These are phyloP conservation scores for Zele albiditarsus DNA, from an alignment of 2,888 invertebrate species.

Conservation along the genomic window DNA sequence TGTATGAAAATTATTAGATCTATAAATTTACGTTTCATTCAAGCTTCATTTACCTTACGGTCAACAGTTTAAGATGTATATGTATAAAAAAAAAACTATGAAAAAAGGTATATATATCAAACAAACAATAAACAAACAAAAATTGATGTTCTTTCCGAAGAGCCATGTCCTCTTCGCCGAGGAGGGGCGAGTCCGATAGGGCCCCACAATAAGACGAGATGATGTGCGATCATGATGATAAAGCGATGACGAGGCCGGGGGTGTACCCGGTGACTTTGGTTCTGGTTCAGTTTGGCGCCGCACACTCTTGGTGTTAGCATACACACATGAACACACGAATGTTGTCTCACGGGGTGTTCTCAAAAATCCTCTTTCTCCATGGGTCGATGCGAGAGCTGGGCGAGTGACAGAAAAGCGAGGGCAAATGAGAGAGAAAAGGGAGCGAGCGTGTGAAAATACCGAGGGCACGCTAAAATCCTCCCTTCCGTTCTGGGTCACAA, in stretches of 20 bases:
- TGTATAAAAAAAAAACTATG: slow-evolving; percentile 35
- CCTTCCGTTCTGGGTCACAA: slow-evolving; percentile 33
- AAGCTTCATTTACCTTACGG: slow-evolving; percentile 16
- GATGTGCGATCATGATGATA: slow-evolving; percentile 61
- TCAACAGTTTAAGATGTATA: slow-evolving; percentile 13
- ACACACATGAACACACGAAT: slow-evolving; percentile 14
- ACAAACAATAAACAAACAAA: slow-evolving; percentile 63
- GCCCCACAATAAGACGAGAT: slow-evolving; percentile 64
- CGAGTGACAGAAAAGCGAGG: slow-evolving; percentile 15
- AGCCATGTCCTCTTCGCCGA: slow-evolving; percentile 73
- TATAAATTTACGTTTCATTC: slow-evolving; percentile 14
- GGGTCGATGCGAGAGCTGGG: slow-evolving; percentile 1
- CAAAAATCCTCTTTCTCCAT: not conserved
- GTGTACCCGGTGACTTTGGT: slow-evolving; percentile 56
- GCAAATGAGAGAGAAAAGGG: slow-evolving; percentile 8
- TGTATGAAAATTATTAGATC: not conserved
- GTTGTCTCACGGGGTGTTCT: not conserved
- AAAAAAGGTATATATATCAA: slow-evolving; percentile 34
- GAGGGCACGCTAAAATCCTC: not conserved
- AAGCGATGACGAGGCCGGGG: slow-evolving; percentile 66
- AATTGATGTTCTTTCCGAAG: slow-evolving; percentile 74
- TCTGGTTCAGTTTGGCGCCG: slow-evolving; percentile 25
- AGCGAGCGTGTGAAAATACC: slow-evolving; percentile 17
- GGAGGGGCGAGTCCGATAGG: slow-evolving; percentile 71
- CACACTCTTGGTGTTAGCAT: slow-evolving; percentile 1